phyloP scores from a whole-genome alignment of 2,888 invertebrate species.

The Chesias legatella region DNA sequence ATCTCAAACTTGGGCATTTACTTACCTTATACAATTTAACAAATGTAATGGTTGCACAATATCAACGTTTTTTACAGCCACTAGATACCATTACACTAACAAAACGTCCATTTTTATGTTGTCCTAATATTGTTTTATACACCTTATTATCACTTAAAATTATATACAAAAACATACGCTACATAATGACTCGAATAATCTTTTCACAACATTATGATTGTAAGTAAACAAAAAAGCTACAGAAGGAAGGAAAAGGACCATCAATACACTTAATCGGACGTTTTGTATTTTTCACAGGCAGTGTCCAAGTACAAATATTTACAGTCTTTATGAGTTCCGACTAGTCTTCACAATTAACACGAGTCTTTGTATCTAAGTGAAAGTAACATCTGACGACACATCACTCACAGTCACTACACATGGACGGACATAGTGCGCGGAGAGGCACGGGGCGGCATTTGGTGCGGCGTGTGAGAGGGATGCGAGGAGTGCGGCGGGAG shows the following conservation, averaged over 20 bases:
- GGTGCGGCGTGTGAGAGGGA: conserved; percentile 49
- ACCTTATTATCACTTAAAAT: background rate
- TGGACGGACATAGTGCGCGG: conserved; percentile 88
- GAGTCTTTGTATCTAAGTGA: conserved; percentile 28
- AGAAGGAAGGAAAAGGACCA: conserved; percentile 3
- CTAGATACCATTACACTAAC: conserved; percentile 2
- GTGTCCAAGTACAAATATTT: conserved; percentile 25
- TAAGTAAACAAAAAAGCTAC: conserved; percentile 5
- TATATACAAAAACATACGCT: conserved; percentile 2
- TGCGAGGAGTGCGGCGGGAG: conserved; percentile 73
- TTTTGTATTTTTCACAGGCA: conserved; percentile 11
- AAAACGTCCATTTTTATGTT: background rate
- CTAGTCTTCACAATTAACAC: conserved; percentile 36
- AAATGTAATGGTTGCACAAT: conserved; percentile 10
- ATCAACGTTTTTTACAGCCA: conserved; percentile 10
- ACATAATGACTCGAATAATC: conserved; percentile 15
- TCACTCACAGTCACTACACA: conserved; percentile 80
- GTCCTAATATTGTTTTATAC: background rate
- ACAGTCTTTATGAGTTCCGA: conserved; percentile 35
- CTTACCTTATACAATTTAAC: conserved; percentile 6
- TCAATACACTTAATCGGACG: conserved; percentile 2
- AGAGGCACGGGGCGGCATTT: conserved; percentile 79
- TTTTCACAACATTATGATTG: background rate
- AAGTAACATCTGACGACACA: conserved; percentile 75
- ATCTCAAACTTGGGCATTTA: conserved; percentile 4